Conservation (phyloP, 2,888 invertebrate species). For the Troglohyphantes excavatus region DNA sequence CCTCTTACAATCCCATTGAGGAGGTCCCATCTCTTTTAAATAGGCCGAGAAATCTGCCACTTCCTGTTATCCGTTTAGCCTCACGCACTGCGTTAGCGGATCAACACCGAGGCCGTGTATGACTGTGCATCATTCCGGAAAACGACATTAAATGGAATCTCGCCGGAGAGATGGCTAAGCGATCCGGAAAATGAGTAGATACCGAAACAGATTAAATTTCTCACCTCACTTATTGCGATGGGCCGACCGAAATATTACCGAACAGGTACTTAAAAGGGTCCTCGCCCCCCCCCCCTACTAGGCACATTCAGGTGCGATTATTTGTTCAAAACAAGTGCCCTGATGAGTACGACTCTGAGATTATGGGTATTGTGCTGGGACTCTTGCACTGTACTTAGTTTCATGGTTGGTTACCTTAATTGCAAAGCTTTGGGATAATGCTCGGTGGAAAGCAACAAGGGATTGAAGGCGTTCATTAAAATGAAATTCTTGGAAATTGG, state of each 20-base stretch:
- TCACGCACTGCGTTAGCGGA: background rate
- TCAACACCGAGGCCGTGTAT: background rate
- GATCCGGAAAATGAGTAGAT: constrained; percentile 13
- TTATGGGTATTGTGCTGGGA: too few relatives aligned
- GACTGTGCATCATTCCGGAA: background rate
- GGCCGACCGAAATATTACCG: background rate
- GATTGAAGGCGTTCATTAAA: too few relatives aligned
- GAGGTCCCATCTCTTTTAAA: background rate
- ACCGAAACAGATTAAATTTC: constrained; percentile 39
- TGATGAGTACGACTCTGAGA: background rate
- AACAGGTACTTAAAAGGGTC: constrained; percentile 3
- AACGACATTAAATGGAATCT: constrained; percentile 20
- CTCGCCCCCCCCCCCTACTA: background rate
- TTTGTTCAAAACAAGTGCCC: background rate
- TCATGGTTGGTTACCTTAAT: background rate
- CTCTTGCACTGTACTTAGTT: background rate
- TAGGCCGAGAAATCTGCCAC: background rate
- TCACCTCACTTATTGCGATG: constrained; percentile 11
- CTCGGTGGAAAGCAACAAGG: background rate
- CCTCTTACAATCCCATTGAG: too few relatives aligned
- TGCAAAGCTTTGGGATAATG: background rate
- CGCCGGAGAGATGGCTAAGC: background rate
- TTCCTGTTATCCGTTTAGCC: background rate
- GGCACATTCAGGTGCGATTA: constrained; percentile 12
- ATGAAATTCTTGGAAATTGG: too few relatives aligned